phyloP scores from a whole-genome alignment of 2,113 vertebrate species.

The Lampris megalopsis region DNA sequence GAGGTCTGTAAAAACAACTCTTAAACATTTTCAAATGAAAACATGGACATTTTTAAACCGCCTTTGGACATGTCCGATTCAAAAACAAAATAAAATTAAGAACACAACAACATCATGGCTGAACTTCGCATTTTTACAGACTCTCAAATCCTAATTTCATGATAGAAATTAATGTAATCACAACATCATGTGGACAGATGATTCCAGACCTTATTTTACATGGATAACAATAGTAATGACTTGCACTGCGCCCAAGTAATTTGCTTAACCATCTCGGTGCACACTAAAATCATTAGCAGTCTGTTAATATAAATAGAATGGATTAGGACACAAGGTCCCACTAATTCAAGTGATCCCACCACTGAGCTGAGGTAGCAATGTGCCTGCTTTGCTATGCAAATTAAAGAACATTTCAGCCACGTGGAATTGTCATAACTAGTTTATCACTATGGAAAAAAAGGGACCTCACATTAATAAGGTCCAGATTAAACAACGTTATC shows the following conservation, averaged over 20 bases:
- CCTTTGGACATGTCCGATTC: no score
- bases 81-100: no score
- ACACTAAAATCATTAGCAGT: conserved; percentile 44
- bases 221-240: background rate
- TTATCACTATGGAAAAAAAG: background rate
- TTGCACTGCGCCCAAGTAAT: conserved; percentile 21
- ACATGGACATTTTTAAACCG: no score
- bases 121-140: background rate
- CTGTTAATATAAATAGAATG: conserved; percentile 62
- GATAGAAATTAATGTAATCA: background rate
- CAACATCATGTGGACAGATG: background rate
- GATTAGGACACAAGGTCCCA: conserved; percentile 50
- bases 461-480: background rate
- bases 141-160: background rate
- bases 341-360: conserved; percentile 7
- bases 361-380: background rate
- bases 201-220: background rate
- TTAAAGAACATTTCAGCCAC: conserved; percentile 1
- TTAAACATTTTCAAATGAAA: no score
- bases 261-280: conserved; percentile 16
- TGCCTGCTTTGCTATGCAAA: conserved; percentile 7
- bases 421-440: conserved; percentile 23
- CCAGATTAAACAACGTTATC: background rate
- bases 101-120: no score
- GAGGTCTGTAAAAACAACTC: no score